phyloP scores from a whole-genome alignment of 2,113 vertebrate species.

The Sarotherodon lohbergeri region DNA sequence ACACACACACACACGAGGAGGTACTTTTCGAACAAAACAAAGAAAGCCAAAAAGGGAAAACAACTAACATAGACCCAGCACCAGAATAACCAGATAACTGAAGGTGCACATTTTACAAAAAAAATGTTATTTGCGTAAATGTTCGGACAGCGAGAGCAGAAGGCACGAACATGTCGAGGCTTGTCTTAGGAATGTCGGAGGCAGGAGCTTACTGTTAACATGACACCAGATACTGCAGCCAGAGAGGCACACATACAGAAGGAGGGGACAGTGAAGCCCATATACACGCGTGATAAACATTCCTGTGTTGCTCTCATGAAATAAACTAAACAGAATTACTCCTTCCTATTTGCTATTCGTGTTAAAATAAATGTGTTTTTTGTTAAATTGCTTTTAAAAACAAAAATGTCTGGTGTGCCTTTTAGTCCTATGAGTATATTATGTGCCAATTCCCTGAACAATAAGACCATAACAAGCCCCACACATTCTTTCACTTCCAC shows the following conservation, averaged over 20 bases:
- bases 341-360: background rate
- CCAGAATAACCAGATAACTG: background rate
- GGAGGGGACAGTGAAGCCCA: background rate
- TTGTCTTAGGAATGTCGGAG: constrained; percentile 52
- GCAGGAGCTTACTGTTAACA: constrained; percentile 32
- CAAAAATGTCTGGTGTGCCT: background rate
- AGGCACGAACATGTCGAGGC: constrained; percentile 29
- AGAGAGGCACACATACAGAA: background rate
- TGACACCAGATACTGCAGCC: constrained; percentile 48
- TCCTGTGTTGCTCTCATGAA: background rate
- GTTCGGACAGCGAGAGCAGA: background rate
- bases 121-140: background rate
- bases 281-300: background rate
- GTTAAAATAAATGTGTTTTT: background rate
- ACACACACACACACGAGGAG: background rate
- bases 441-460: background rate
- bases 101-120: background rate
- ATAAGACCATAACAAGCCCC: background rate
- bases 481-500: background rate
- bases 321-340: background rate
- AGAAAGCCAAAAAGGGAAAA: background rate
- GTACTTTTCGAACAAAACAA: background rate
- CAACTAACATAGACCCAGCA: background rate
- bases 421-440: background rate
- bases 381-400: background rate